A percentile compares a stretch with the other conserved stretches of the same genome.
Conservation (phyloP, 2,888 invertebrate species). For the Parnassius mnemosyne region DNA sequence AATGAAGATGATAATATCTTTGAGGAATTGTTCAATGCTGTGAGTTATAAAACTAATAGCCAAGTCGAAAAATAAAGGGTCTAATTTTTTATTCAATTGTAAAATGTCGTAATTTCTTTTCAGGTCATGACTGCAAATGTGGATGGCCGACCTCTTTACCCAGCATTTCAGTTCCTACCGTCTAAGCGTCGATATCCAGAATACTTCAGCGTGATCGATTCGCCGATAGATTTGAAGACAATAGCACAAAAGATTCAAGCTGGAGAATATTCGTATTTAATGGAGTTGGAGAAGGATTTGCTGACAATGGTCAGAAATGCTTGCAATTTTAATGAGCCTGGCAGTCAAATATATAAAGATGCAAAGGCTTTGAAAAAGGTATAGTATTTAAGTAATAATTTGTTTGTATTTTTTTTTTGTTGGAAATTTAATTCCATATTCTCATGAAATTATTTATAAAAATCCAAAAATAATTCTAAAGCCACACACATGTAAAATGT, state of each 20-base stretch:
- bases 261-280: constrained; percentile 87
- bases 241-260: constrained; percentile 95
- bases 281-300: constrained; percentile 94
- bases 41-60: constrained; percentile 49
- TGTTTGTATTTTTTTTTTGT: too few species aligned
- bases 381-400: constrained; percentile 1
- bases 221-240: constrained; percentile 95
- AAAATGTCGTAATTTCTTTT: constrained; percentile 8
- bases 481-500: too few species aligned
- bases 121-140: constrained; percentile 92
- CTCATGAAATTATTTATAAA: too few species aligned
- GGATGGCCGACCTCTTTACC: constrained; percentile 90
- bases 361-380: constrained; percentile 93
- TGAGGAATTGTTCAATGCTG: constrained; percentile 94
- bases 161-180: constrained; percentile 94
- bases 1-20: constrained; percentile 89
- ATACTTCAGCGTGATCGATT: constrained; percentile 96
- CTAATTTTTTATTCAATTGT: not conserved
- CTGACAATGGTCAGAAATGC: constrained; percentile 96
- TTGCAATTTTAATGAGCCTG: constrained; percentile 97
- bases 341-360: constrained; percentile 97
- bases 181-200: constrained; percentile 96
- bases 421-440: too few species aligned
- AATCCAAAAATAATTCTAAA: too few species aligned
- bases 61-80: too few species aligned